Percentiles rank a stretch among this genome's conserved stretches.
Evolutionary conservation across 2,797 vertebrate species (phyloP).

Genomic region (Intellagama lesueurii): DNA sequence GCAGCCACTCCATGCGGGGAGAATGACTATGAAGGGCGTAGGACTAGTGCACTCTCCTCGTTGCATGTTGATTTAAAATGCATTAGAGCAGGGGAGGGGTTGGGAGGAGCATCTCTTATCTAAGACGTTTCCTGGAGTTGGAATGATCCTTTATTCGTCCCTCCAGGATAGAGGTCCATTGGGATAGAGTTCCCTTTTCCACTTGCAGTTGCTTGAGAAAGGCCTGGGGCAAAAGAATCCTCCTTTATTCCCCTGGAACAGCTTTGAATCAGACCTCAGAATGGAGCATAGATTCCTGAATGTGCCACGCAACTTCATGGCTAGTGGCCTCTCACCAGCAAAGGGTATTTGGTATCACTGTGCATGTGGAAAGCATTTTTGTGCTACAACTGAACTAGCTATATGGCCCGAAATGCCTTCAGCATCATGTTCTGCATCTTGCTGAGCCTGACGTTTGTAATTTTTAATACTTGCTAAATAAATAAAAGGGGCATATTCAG

Average conservation of each 20-base stretch:
- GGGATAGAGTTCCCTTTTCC: too few species aligned
- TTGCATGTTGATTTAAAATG: too few species aligned
- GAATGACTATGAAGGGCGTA: too few species aligned
- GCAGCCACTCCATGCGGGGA: too few species aligned
- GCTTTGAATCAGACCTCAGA: neutral
- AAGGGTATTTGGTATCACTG: neutral
- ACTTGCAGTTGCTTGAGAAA: too few species aligned
- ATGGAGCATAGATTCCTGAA: neutral
- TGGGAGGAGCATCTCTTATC: too few species aligned
- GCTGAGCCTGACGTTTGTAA: neutral
- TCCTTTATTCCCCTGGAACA: neutral
- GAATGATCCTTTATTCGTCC: neutral
- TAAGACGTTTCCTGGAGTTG: neutral
- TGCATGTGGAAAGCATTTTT: neutral
- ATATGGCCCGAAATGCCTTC: neutral
- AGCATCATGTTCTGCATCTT: neutral
- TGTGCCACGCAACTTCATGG: neutral
- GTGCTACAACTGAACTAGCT: neutral
- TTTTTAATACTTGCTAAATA: conserved; percentile 17
- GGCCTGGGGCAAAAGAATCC: too few species aligned
- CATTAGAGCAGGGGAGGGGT: too few species aligned
- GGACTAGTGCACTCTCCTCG: too few species aligned
- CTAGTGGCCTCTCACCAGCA: neutral
- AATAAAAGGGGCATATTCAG: neutral
- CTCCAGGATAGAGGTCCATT: too few species aligned